Percentiles rank a stretch among this genome's conserved stretches.
Conservation (phyloP, 92 coral and sea anemone species). For the Desmophyllum pertusum region DNA sequence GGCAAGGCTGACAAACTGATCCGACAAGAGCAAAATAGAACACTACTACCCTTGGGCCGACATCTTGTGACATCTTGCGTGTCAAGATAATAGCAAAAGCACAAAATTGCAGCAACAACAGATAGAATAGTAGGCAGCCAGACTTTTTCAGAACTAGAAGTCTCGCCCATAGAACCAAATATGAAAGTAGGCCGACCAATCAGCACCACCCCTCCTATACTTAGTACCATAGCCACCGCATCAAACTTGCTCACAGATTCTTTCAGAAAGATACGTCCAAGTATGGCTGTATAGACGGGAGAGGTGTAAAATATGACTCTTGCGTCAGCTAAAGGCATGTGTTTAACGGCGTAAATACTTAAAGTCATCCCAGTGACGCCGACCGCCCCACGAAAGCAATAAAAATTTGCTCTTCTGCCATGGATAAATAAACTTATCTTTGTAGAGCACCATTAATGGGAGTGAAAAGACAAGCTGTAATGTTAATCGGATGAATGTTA, state of each 20-base stretch:
- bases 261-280: slow-evolving; percentile 67
- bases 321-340: slow-evolving; percentile 89
- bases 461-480: slow-evolving; percentile 51
- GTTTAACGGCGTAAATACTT: slow-evolving; percentile 65
- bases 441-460: slow-evolving; percentile 52
- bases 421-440: slow-evolving; percentile 45
- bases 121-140: slow-evolving; percentile 39
- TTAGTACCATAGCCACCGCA: slow-evolving; percentile 41
- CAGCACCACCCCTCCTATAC: slow-evolving; percentile 64
- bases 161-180: slow-evolving; percentile 7
- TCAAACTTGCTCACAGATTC: slow-evolving; percentile 65
- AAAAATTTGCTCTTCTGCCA: slow-evolving; percentile 37
- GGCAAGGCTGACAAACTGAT: slow-evolving; percentile 1
- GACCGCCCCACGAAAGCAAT: slow-evolving; percentile 45
- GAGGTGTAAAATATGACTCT: slow-evolving; percentile 69
- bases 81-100: slow-evolving; percentile 22
- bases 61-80: slow-evolving; percentile 43
- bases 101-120: slow-evolving; percentile 24
- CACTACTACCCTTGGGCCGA: slow-evolving; percentile 48
- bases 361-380: slow-evolving; percentile 58
- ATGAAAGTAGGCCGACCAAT: slow-evolving; percentile 64
- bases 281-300: slow-evolving; percentile 72
- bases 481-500: slow-evolving; percentile 45
- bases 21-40: slow-evolving; percentile 63
- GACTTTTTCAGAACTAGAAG: background rate